Base-by-base conservation (phyloP, 2,888 invertebrate species). In the Hypomecis atomaria region DNA sequence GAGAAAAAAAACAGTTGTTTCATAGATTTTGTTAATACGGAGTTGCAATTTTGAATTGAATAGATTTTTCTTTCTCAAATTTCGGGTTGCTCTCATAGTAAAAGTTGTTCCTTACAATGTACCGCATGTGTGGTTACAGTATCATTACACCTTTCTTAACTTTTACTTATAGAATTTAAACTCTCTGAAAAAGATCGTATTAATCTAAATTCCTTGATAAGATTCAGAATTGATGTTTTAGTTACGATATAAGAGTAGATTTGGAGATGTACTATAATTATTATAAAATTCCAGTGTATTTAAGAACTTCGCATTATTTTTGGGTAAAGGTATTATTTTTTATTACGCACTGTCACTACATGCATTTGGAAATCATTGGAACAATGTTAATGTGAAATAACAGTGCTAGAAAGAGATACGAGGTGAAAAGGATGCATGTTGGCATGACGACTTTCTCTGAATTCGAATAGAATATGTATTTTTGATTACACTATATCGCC, bases 251-350 rank as follows among this genome's bases (percentile, higher is more conserved):
- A 42, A 44, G 3, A 13, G 37, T 48, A n/a, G 9, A 9, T 43
- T 33, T 66, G 58, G 50, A 42, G 60, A 59, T 48, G 44, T 6
- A 63, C 59, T 72, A 71, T 72, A 71, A 8, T 36, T 11, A 38
- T 40, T 65, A 43, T 57, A 65, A 36, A 65, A 34, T 62, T 60
- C 40, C 77, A 78, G 76, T 78, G 71, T 78, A 75, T 73, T 71
- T 71, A 74, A 78, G 78, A 76, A 77, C 66, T 73, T 78, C 75
- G 74, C 78, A 77, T 85, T 81, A 77, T 80, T 83, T 79, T 84
- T 85, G 84, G 89, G 89, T 85, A 82, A 81, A 87, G 88, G 89
- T 89, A 88, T 82, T 82, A 73, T 82, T 79, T 78, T 78, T 82
- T 79, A 78, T 85, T 80, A 75, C 64, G 75, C 79, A 82, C 71